Base-by-base conservation (phyloP, 1,140 invertebrate genomes). In the Anastrepha ludens region DNA sequence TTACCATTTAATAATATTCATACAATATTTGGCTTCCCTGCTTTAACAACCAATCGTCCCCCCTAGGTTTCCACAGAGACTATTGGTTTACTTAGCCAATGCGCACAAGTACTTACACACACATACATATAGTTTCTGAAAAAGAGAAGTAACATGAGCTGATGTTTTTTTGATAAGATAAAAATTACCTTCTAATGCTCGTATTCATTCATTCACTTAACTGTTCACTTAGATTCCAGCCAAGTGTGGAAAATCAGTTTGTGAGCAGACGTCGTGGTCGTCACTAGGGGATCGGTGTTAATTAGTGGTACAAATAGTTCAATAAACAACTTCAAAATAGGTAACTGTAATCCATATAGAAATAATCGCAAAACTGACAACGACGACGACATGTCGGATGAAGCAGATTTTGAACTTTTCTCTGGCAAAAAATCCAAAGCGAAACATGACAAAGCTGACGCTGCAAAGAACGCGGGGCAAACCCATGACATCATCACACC, bases 391-490 rank as follows among this genome's bases (percentile, higher is more conserved):
- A 81, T 81, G 74, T 81, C 74, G 41, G 74, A 81, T 81, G 74
- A 81, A 41, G 55, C 74, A 55, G 74, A 81, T 81, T 81, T 81
- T 81, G 47, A 81, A 1, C 44, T 81, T 55, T 81, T 81, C 20
- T 6, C 39, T 6, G 15, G 41, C 6, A 55, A 50, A 20, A 81
- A 81, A 81, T 81, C 74, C 8, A 91, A 92, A 86, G 89, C 89
- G 44, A 88, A 89, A 89, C 91, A 91, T 87, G 91, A 92, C 89
- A 92, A 92, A 88, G 91, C 91, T 20, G 91, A 92, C 89, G 91
- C 91, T 64, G 92, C 89, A 86, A 47, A 88, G 50, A 4, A n/a
- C 1, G 6, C n/a, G 55, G 39, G 3, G 4, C 58, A 86, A 65
- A n/a, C 29, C 4, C 60, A 13, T 59, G 41, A 59, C 41, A 62